Percentiles rank a stretch among this genome's conserved stretches.
These are phyloP conservation scores for Oenanthe oenanthe DNA, from an alignment of 2,113 vertebrate species.

Conservation along the genomic window DNA sequence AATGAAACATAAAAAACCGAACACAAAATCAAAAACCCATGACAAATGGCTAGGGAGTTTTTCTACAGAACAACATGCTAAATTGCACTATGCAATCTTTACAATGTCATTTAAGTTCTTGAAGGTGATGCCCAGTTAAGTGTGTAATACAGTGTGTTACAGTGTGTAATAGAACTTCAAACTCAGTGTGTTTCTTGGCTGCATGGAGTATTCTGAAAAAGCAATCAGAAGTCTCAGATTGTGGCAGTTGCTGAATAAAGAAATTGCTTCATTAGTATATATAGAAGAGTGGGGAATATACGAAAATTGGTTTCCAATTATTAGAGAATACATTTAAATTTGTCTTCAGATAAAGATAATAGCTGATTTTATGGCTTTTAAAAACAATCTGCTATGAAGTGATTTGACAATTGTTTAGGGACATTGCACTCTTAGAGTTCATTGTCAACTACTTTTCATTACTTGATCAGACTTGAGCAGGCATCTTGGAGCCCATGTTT, in stretches of 20 bases:
- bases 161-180: background rate
- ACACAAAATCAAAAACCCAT: background rate
- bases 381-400: background rate
- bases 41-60: background rate
- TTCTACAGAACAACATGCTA: background rate
- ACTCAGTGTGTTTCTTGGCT: background rate
- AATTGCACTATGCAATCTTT: background rate
- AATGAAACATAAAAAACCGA: background rate
- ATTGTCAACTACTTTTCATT: background rate
- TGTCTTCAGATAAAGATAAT: background rate
- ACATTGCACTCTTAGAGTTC: background rate
- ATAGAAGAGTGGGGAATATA: background rate
- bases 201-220: background rate
- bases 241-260: background rate
- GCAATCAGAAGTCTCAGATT: background rate
- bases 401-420: background rate
- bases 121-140: background rate
- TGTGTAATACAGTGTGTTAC: background rate
- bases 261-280: background rate
- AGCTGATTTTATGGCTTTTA: background rate
- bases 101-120: background rate
- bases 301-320: background rate
- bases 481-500: background rate
- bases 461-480: background rate
- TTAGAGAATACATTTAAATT: background rate